Conservation (phyloP, 2,797 vertebrate species). For the Chaunax sp. region DNA sequence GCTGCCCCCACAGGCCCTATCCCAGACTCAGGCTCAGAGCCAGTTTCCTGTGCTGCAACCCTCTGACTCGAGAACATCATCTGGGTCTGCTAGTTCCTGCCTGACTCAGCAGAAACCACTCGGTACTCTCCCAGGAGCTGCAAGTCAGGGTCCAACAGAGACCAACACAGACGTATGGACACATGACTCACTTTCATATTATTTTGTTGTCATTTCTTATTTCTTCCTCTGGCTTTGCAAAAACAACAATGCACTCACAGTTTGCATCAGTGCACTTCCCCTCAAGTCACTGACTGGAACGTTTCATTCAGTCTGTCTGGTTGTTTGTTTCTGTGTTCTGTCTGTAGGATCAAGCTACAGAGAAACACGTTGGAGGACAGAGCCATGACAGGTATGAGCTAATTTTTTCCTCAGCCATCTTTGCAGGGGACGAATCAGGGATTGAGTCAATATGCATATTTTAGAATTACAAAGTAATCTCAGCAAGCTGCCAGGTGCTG, state of each 20-base stretch:
- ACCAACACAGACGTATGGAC: conserved; percentile 69
- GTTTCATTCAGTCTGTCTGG: conserved; percentile 19
- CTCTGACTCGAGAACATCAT: conserved; percentile 57
- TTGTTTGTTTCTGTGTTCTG: conserved; percentile 36
- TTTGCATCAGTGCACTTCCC: neutral
- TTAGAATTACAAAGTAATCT: neutral
- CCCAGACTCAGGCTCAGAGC: conserved; percentile 63
- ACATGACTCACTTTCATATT: conserved; percentile 3
- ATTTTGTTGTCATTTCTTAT: neutral
- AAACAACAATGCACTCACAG: neutral
- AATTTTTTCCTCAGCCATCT: neutral
- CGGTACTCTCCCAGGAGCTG: conserved; percentile 45
- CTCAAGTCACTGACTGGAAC: conserved; percentile 1
- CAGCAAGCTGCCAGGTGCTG: neutral
- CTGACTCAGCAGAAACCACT: conserved; percentile 75
- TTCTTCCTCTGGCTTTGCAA: neutral
- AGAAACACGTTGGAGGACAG: conserved; percentile 77
- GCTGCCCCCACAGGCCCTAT: conserved; percentile 54
- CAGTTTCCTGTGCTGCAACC: conserved; percentile 67
- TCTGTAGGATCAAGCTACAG: conserved; percentile 76
- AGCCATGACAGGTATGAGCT: conserved; percentile 83
- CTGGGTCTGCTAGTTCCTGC: conserved; percentile 57
- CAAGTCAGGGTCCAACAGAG: conserved; percentile 62
- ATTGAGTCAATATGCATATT: neutral
- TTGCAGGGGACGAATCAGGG: conserved; percentile 6